Base-by-base conservation (phyloP, 2,797 vertebrate species). In the Amblyraja radiata region DNA sequence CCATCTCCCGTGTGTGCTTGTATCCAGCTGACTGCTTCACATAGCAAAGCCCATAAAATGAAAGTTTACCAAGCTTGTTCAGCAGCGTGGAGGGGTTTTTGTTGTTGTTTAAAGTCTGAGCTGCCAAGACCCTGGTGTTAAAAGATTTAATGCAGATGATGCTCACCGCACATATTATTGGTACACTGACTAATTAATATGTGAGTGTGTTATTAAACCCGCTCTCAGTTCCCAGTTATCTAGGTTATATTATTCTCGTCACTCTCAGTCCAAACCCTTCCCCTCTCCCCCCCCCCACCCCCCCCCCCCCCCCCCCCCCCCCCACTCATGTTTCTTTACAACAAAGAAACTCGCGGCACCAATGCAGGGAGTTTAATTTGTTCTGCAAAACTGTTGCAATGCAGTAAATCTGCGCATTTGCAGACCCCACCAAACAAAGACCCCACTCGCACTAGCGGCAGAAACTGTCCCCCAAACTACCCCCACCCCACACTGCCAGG, bases 21-120 rank as follows among this genome's bases (percentile, higher is more conserved):
- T 18, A 63, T 88, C 68, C 61, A 65, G 84, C 84, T 88, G 84
- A 88, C 84, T 68, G 61, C 18, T 88, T n/a, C 32, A 36, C 68
- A 88, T 88, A 88, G 13, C 9, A 32, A 28, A 86, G 18, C 61
- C 68, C 28, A 16, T 0, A 6, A 16, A 88, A 88, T 68, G 10
- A 65, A 88, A 86, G 39, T 46, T 46, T 18, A 4, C 84, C 16
- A 6, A 68, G n/a, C 84, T 88, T 32, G 84, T 88, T 88, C 84
- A 65, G 58, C 58, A 63, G 25, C 14, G 11, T 23, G 46, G 0
- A 32, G 46, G 46, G 39, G 18, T 28, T 36, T 16, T 68, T 7
- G n/a, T n/a, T n/a, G n/a, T 32, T 32, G 32, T 68, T 63, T 65
- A 3, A 36, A 88, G 65, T 0, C 16, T 14, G 7, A 68, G n/a